Conservation (phyloP, 92 coral and sea anemone genomes). For the Actinostola sp. region DNA sequence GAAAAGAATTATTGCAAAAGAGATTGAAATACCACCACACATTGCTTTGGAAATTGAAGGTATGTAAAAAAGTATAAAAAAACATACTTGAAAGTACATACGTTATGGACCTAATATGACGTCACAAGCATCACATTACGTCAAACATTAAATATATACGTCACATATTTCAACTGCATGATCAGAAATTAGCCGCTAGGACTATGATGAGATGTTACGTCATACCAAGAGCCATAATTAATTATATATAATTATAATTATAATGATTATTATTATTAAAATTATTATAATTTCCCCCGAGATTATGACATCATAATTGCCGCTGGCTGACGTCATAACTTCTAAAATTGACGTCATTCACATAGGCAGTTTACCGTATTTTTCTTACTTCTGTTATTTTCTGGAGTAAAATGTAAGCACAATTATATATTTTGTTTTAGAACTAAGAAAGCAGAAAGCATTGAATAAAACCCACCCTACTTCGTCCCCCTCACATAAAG, state of each 20-base stretch:
- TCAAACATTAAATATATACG: constrained; percentile 7
- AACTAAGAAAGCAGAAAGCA: constrained; percentile 6
- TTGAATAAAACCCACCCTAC: background rate
- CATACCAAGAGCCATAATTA: too few relatives aligned
- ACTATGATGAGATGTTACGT: too few relatives aligned
- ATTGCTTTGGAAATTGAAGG: constrained; percentile 63
- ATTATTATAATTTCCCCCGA: background rate
- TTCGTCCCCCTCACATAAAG: constrained; percentile 12
- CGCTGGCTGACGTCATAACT: background rate
- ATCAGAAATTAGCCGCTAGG: too few relatives aligned
- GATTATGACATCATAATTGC: background rate
- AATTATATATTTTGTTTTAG: constrained; percentile 1
- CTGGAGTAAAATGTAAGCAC: too few relatives aligned
- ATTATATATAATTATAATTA: too few relatives aligned
- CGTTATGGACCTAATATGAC: background rate
- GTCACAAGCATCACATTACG: background rate
- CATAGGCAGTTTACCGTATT: too few relatives aligned
- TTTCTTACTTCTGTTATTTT: too few relatives aligned
- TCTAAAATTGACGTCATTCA: too few relatives aligned
- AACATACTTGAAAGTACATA: background rate
- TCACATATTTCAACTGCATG: too few relatives aligned
- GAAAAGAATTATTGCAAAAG: constrained; percentile 75
- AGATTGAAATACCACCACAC: constrained; percentile 68
- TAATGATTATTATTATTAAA: too few relatives aligned
- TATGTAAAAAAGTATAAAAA: constrained; percentile 16